Conservation (phyloP, 2,888 invertebrate species). For the Stramonita haemastoma region DNA sequence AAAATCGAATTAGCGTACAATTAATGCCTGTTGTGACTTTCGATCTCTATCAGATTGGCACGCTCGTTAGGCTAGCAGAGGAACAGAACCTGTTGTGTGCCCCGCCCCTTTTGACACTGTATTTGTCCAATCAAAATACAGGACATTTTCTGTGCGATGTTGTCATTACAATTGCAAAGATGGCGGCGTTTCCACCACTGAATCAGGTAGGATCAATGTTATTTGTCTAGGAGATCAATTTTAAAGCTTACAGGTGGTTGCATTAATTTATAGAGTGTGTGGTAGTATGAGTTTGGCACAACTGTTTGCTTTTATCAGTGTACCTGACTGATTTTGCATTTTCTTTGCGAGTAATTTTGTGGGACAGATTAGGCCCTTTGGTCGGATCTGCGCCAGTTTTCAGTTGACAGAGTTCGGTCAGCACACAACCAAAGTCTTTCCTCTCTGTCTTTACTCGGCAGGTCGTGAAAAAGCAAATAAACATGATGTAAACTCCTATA, state of each 20-base stretch:
- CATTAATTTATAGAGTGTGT: background rate
- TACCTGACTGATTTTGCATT: background rate
- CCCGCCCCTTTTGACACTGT: background rate
- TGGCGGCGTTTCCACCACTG: constrained; percentile 71
- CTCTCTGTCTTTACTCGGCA: no score
- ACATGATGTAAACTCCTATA: no score
- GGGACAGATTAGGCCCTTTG: no score
- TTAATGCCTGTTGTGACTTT: no score
- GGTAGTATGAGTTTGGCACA: background rate
- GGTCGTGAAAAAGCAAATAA: no score
- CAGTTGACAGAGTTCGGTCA: no score
- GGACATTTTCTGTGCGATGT: constrained; percentile 29
- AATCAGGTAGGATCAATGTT: constrained; percentile 56
- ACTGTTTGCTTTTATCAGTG: background rate
- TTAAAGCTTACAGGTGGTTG: background rate
- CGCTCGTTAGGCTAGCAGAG: background rate
- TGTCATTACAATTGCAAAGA: constrained; percentile 44
- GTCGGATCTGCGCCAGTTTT: no score
- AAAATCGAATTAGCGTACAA: no score
- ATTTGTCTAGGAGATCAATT: background rate
- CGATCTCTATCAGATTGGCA: background rate
- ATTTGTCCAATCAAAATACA: constrained; percentile 40
- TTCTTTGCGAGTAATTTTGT: background rate
- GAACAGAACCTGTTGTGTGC: background rate
- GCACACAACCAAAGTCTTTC: no score